A percentile compares a stretch with the other conserved stretches of the same genome.
These are phyloP conservation scores for Patella depressa DNA, from an alignment of 2,888 invertebrate species.

Conservation along the genomic window DNA sequence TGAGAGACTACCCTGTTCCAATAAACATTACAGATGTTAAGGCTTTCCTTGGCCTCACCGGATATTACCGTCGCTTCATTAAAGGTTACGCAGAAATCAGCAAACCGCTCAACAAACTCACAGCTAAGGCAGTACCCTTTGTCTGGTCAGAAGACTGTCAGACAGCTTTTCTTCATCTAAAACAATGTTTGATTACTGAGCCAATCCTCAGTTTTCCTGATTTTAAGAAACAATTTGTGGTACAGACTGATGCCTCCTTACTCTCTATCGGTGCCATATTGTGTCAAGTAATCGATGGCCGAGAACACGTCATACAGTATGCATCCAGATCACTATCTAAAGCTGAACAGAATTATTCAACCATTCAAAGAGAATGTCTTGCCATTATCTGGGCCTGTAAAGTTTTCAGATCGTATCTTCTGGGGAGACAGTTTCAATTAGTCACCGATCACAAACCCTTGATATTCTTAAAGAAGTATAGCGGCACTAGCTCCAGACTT, in stretches of 20 bases:
- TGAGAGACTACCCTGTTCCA: too few relatives aligned
- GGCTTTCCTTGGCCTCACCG: neutral
- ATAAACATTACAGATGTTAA: too few relatives aligned
- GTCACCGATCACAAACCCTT: too few relatives aligned
- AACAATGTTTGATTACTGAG: neutral
- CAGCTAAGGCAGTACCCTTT: slow-evolving; percentile 15
- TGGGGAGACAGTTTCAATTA: too few relatives aligned
- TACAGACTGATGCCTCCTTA: slow-evolving; percentile 19
- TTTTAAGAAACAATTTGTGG: slow-evolving; percentile 2
- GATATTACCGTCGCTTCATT: slow-evolving; percentile 12
- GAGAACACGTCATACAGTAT: too few relatives aligned
- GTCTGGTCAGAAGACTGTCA: neutral
- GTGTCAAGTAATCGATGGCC: slow-evolving; percentile 19
- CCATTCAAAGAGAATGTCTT: too few relatives aligned
- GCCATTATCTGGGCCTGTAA: too few relatives aligned
- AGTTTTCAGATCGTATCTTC: too few relatives aligned
- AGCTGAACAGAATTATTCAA: too few relatives aligned
- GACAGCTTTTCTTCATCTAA: neutral
- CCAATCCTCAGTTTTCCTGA: slow-evolving; percentile 19
- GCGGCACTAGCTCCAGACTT: too few relatives aligned
- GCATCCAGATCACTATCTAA: too few relatives aligned
- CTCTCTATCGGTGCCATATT: slow-evolving; percentile 15
- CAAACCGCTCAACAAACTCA: slow-evolving; percentile 19
- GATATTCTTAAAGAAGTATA: too few relatives aligned
- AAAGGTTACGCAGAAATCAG: slow-evolving; percentile 21